Evolutionary conservation across 2,888 invertebrate genomes (phyloP).

Genomic region (Aplocera efformata): DNA sequence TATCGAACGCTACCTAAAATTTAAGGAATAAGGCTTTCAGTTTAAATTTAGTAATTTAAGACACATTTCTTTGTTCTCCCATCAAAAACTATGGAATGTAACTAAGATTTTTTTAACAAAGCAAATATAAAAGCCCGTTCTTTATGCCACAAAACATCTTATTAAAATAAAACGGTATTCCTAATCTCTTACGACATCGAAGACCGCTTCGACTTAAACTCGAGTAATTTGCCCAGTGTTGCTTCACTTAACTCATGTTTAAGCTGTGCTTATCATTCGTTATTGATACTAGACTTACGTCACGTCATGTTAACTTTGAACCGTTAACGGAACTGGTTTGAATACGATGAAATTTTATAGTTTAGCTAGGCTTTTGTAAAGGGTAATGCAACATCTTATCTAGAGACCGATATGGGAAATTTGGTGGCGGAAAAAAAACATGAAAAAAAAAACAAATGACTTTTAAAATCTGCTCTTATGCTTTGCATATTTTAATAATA

Average conservation of each 20-base stretch:
- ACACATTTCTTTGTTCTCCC: no score
- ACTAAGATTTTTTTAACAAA: no score
- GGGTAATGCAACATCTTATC: slow-evolving; percentile 9
- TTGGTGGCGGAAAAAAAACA: no score
- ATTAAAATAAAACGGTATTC: slow-evolving; percentile 11
- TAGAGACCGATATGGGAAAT: background rate
- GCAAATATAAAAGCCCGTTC: background rate
- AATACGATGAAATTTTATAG: slow-evolving; percentile 6
- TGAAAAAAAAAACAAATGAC: no score
- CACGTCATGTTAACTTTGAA: slow-evolving; percentile 25
- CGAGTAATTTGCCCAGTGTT: slow-evolving; percentile 21
- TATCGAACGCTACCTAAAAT: no score
- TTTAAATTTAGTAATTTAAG: no score
- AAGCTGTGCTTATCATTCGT: slow-evolving; percentile 27
- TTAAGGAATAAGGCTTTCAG: no score
- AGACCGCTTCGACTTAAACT: slow-evolving; percentile 6
- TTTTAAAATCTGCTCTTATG: no score
- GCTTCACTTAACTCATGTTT: slow-evolving; percentile 23
- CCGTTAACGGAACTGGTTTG: slow-evolving; percentile 26
- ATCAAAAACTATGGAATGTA: no score
- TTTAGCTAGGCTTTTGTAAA: slow-evolving; percentile 4
- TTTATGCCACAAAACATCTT: background rate
- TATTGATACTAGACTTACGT: slow-evolving; percentile 27
- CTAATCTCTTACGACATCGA: slow-evolving; percentile 16
- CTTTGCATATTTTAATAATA: no score